phyloP scores from a whole-genome alignment of 2,797 vertebrate species.

The Myotis vivesi region DNA sequence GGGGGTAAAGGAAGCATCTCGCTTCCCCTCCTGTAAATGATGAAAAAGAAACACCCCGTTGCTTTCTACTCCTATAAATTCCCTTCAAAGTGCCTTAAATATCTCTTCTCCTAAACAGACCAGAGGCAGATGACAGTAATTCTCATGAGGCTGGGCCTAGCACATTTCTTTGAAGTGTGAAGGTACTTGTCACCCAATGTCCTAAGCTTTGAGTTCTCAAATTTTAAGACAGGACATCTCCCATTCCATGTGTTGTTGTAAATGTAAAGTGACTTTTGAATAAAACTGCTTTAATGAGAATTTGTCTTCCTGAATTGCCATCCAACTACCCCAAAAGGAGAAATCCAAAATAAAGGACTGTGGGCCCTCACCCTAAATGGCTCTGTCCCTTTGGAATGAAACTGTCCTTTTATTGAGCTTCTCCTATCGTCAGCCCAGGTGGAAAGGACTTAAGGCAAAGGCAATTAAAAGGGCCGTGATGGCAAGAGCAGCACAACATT shows the following conservation, averaged over 20 bases:
- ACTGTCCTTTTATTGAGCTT: neutral
- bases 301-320: neutral
- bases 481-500: neutral
- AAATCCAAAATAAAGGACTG: slow-evolving; percentile 14
- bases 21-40: neutral
- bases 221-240: slow-evolving; percentile 12
- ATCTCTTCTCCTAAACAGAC: neutral
- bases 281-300: slow-evolving; percentile 25
- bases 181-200: neutral
- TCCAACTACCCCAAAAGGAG: neutral
- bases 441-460: neutral
- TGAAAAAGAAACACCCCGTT: neutral
- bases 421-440: neutral
- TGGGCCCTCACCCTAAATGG: neutral
- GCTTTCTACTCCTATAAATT: neutral
- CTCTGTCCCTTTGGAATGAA: neutral
- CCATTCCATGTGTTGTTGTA: neutral
- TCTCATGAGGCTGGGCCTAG: neutral
- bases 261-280: neutral
- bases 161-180: neutral
- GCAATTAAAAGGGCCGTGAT: neutral
- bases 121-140: neutral
- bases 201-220: neutral
- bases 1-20: neutral
- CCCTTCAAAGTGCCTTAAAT: neutral